Evolutionary conservation across 37 sponge, comb jelly and placozoan species (phyloP).

Genomic region (Petrosia ficiformis): DNA sequence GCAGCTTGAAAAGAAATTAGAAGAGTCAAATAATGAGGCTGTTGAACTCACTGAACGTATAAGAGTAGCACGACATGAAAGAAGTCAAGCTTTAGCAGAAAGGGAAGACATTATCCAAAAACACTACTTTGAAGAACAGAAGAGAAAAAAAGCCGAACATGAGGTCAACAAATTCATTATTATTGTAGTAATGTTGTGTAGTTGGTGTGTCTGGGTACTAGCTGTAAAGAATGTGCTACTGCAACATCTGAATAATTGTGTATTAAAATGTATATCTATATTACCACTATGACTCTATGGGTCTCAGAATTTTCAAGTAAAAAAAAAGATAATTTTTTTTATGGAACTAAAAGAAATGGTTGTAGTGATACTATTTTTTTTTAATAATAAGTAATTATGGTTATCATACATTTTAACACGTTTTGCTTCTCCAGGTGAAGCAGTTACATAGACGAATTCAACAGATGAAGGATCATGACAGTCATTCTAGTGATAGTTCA

Average conservation of each 20-base stretch:
- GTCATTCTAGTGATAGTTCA: neutral
- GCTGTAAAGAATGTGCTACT: neutral
- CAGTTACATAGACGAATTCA: neutral
- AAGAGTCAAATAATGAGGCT: neutral
- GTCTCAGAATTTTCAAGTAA: too few relatives aligned
- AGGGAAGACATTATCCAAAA: conserved; percentile 4
- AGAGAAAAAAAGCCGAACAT: conserved; percentile 21
- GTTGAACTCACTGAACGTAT: conserved; percentile 4
- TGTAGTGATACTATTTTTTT: too few relatives aligned
- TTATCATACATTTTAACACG: too few relatives aligned
- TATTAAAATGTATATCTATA: too few relatives aligned
- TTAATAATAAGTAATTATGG: too few relatives aligned
- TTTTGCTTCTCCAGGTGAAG: too few relatives aligned
- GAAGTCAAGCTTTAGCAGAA: conserved; percentile 24
- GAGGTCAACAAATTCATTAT: neutral
- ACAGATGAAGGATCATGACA: neutral
- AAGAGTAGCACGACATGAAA: conserved; percentile 19
- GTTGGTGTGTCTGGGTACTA: neutral
- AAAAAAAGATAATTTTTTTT: too few relatives aligned
- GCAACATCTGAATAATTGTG: too few relatives aligned
- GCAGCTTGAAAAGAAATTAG: neutral
- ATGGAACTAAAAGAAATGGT: too few relatives aligned
- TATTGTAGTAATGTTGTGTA: too few relatives aligned
- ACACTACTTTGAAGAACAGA: conserved; percentile 15
- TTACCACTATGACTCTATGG: too few relatives aligned